Evolutionary conservation across 2,888 invertebrate genomes (phyloP).

Genomic region (Rhodophaea formosa): DNA sequence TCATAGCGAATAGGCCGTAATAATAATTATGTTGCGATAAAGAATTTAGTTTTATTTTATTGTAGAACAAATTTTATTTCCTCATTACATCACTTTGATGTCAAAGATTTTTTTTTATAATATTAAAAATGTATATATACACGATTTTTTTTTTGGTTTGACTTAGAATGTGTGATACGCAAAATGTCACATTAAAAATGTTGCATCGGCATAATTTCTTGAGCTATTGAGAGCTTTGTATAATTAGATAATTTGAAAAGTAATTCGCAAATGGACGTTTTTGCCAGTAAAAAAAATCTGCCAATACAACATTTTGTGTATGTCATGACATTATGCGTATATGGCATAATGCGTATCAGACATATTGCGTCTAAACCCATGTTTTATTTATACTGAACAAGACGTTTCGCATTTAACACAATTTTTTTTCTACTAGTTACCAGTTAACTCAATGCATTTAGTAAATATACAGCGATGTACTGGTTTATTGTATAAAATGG

Average conservation of each 20-base stretch:
- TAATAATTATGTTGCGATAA: conserved; percentile 25
- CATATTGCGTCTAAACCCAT: background rate
- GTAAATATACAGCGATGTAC: conserved; percentile 10
- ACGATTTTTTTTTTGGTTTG: conserved; percentile 27
- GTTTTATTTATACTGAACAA: conserved; percentile 19
- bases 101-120: conserved; percentile 28
- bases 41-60: conserved; percentile 29
- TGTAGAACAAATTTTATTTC: conserved; percentile 36
- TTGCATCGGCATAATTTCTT: too few species aligned
- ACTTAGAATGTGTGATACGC: background rate
- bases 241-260: too few species aligned
- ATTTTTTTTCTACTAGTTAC: conserved; percentile 13
- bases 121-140: conserved; percentile 44
- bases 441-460: conserved; percentile 12
- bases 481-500: background rate
- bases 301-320: background rate
- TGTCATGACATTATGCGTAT: background rate
- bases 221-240: too few species aligned
- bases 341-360: background rate
- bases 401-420: conserved; percentile 13
- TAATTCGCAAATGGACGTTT: too few species aligned
- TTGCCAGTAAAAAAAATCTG: background rate
- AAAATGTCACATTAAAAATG: background rate
- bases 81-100: conserved; percentile 27
- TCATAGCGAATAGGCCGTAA: background rate